Percentiles rank a stretch among this genome's conserved stretches.
phyloP scores from a whole-genome alignment of 2,113 vertebrate species.

The Aegotheles bennettii region DNA sequence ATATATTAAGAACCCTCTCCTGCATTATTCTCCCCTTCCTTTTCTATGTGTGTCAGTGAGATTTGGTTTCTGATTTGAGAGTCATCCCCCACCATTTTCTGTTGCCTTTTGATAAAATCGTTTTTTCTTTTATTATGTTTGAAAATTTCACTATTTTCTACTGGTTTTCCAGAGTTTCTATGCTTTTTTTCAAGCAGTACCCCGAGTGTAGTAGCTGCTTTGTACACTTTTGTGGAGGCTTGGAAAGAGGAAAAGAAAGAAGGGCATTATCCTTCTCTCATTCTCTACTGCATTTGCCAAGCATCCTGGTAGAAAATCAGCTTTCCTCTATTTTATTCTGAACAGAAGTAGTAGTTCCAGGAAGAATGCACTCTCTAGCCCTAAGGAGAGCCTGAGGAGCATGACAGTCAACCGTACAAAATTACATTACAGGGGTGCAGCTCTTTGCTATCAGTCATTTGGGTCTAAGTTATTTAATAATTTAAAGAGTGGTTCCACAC shows the following conservation, averaged over 20 bases:
- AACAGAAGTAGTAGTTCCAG: not conserved
- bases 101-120: not conserved
- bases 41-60: not conserved
- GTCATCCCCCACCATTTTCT: not conserved
- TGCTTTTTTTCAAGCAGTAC: not conserved
- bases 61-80: not conserved
- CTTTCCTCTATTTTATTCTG: not conserved
- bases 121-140: not conserved
- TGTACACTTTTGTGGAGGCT: not conserved
- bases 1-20: not conserved
- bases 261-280: not conserved
- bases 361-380: not conserved
- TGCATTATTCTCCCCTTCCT: not conserved
- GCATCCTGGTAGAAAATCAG: not conserved
- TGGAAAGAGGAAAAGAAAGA: not conserved
- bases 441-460: not conserved
- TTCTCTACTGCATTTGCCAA: not conserved
- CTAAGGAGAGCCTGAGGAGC: not conserved
- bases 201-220: not conserved
- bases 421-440: not conserved
- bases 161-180: not conserved
- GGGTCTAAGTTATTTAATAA: not conserved
- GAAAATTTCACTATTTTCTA: not conserved
- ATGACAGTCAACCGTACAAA: not conserved
- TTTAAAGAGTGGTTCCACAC: constrained; percentile 8